phyloP scores from a whole-genome alignment of 2,797 vertebrate genomes.

The Sebastes nivosus region DNA sequence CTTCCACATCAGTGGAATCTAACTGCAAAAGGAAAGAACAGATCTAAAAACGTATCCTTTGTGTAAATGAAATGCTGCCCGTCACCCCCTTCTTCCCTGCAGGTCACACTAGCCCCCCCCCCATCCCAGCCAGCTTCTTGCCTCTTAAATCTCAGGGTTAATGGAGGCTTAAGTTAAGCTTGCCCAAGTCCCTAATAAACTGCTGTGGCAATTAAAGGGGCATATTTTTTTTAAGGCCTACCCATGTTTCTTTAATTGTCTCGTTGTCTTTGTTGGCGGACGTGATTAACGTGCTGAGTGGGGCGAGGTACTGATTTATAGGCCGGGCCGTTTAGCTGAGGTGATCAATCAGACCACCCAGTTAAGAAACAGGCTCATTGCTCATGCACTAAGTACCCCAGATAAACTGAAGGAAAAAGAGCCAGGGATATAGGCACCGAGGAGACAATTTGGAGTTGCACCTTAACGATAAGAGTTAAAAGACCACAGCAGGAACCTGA shows the following conservation, averaged over 20 bases:
- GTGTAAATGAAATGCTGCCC: not conserved
- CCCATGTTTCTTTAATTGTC: constrained; percentile 69
- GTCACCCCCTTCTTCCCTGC: not conserved
- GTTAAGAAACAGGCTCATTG: constrained; percentile 50
- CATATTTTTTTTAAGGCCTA: constrained; percentile 63
- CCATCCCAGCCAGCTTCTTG: not conserved
- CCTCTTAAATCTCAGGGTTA: constrained; percentile 57
- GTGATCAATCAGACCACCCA: constrained; percentile 70
- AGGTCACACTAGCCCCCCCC: not conserved
- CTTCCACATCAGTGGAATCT: not conserved
- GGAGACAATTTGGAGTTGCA: not conserved
- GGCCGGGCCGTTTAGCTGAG: constrained; percentile 42
- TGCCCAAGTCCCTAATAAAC: constrained; percentile 66
- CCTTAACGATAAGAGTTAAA: not conserved
- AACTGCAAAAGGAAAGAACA: not conserved
- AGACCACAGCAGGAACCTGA: not conserved
- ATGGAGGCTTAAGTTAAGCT: constrained; percentile 53
- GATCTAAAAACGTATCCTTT: not conserved
- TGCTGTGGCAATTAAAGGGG: constrained; percentile 70
- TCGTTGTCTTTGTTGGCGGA: constrained; percentile 62
- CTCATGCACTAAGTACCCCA: constrained; percentile 47
- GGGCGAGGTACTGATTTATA: constrained; percentile 68
- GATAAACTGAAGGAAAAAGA: constrained; percentile 28
- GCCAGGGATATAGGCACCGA: not conserved
- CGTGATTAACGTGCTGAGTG: constrained; percentile 67